Conservation (phyloP, 2,888 invertebrate genomes). For the Rhamnusium bicolor region DNA sequence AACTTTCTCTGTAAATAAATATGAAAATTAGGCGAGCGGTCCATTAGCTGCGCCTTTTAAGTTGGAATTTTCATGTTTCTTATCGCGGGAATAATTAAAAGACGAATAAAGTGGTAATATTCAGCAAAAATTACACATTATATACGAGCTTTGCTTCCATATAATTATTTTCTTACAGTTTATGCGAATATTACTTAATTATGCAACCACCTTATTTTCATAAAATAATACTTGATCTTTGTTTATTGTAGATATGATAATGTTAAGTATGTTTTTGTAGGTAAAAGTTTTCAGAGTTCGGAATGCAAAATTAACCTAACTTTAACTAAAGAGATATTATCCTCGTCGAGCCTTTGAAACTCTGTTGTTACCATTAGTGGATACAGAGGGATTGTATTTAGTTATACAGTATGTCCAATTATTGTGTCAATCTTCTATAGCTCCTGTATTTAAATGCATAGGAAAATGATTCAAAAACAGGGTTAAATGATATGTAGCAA, state of each 20-base stretch:
- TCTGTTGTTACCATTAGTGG: too few relatives aligned
- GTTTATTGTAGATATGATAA: neutral
- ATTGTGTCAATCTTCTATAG: too few relatives aligned
- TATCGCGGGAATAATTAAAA: constrained; percentile 1
- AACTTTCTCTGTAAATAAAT: neutral
- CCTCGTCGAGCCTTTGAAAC: too few relatives aligned
- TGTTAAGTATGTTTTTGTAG: neutral
- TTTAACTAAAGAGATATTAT: too few relatives aligned
- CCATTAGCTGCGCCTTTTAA: neutral
- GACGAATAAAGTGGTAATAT: neutral
- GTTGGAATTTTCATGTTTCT: neutral
- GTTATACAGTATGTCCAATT: too few relatives aligned
- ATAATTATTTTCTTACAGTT: constrained; percentile 2
- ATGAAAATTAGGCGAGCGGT: too few relatives aligned
- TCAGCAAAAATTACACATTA: constrained; percentile 2
- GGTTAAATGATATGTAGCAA: too few relatives aligned
- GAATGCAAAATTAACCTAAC: too few relatives aligned
- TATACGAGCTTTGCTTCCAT: neutral
- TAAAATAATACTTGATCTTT: neutral
- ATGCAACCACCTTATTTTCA: neutral
- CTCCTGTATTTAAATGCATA: too few relatives aligned
- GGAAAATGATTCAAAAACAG: too few relatives aligned
- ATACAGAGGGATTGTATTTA: too few relatives aligned
- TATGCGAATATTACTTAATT: neutral
- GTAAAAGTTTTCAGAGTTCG: too few relatives aligned